A percentile compares a stretch with the other conserved stretches of the same genome.
Conservation (phyloP, 2,113 vertebrate species). For the Gnathonemus longibarbis region DNA sequence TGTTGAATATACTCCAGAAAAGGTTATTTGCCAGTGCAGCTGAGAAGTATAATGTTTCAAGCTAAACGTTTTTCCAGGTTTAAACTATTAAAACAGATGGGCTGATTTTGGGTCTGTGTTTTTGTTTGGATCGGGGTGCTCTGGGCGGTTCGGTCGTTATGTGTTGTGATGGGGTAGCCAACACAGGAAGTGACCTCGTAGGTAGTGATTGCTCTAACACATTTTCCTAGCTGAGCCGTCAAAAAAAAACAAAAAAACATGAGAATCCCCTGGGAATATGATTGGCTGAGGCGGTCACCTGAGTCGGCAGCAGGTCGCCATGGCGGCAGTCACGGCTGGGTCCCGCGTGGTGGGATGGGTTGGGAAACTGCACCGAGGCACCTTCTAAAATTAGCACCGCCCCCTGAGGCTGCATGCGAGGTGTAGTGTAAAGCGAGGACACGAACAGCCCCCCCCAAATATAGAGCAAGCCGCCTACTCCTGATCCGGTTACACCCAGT, state of each 20-base stretch:
- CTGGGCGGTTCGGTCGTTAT: not conserved
- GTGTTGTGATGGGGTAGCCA: not conserved
- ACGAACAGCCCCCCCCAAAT: constrained; percentile 40
- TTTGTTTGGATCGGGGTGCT: not conserved
- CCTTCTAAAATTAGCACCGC: constrained; percentile 58
- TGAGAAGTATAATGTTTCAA: not conserved
- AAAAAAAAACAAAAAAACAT: not conserved
- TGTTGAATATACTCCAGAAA: not conserved
- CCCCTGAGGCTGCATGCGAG: constrained; percentile 39
- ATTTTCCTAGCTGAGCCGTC: not conserved
- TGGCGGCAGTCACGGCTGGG: not conserved
- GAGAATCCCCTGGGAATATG: not conserved
- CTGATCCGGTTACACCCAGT: constrained; percentile 42
- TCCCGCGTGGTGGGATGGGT: not conserved
- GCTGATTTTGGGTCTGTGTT: not conserved
- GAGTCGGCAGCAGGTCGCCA: not conserved
- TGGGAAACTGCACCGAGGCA: constrained; percentile 43
- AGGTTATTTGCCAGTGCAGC: not conserved
- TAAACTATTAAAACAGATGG: not conserved
- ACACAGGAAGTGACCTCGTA: not conserved
- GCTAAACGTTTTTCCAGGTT: not conserved
- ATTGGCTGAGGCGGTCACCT: not conserved
- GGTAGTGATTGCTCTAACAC: not conserved
- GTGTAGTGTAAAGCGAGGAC: constrained; percentile 49
- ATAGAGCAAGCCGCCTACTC: constrained; percentile 49